Evolutionary conservation across 1,140 invertebrate species (phyloP).

Genomic region (Melitaea cinxia): DNA sequence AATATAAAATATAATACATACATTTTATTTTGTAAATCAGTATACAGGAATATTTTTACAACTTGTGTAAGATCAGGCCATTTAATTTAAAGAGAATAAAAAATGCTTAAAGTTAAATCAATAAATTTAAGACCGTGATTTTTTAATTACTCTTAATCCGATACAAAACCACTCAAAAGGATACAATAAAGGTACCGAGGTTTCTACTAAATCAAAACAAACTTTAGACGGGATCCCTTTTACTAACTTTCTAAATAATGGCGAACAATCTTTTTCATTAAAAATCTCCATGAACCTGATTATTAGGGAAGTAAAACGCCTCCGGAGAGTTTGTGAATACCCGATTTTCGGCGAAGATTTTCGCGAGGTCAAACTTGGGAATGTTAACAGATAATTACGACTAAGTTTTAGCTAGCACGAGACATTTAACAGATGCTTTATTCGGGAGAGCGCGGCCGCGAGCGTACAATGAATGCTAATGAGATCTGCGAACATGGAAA

Average conservation of each 20-base stretch:
- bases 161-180: slow-evolving; percentile 70
- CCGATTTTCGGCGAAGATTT: slow-evolving; percentile 68
- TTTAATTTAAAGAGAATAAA: background rate
- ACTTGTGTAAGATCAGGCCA: background rate
- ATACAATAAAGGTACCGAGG: slow-evolving; percentile 64
- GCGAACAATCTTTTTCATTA: slow-evolving; percentile 79
- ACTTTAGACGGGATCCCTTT: slow-evolving; percentile 74
- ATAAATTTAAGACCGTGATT: slow-evolving; percentile 16
- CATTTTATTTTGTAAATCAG: background rate
- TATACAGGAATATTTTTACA: background rate
- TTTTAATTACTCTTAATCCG: slow-evolving; percentile 72
- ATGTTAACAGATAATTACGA: slow-evolving; percentile 81
- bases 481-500: slow-evolving; percentile 50
- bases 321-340: slow-evolving; percentile 63
- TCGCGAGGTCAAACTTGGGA: slow-evolving; percentile 77
- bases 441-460: slow-evolving; percentile 72
- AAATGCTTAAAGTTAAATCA: background rate
- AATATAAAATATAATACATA: background rate
- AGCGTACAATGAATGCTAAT: slow-evolving; percentile 78
- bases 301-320: slow-evolving; percentile 76
- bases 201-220: slow-evolving; percentile 78
- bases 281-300: slow-evolving; percentile 78
- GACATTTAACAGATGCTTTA: slow-evolving; percentile 81
- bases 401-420: slow-evolving; percentile 78
- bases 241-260: slow-evolving; percentile 77